These are phyloP conservation scores for Acutogordius australiensis DNA, from an alignment of 2,888 invertebrate species.

Conservation along the genomic window DNA sequence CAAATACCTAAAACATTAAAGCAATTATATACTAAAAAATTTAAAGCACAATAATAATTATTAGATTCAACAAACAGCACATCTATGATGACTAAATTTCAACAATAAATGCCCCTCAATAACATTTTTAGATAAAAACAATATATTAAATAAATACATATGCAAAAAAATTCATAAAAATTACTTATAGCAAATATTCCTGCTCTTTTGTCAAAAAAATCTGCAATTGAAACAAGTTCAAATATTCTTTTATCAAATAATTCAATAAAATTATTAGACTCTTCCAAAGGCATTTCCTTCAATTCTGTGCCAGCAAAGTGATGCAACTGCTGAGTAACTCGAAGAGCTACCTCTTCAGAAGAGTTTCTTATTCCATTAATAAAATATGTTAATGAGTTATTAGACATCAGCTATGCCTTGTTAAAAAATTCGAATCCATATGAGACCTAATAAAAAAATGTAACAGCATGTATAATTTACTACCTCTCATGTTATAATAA, in stretches of 20 bases:
- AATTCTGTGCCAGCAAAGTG: constrained; percentile 60
- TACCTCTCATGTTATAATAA: too few relatives aligned
- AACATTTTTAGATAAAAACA: too few relatives aligned
- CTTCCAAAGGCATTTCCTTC: constrained; percentile 59
- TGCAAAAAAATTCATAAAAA: constrained; percentile 23
- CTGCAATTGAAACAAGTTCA: constrained; percentile 60
- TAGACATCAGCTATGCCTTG: too few relatives aligned
- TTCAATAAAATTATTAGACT: constrained; percentile 60
- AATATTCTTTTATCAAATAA: constrained; percentile 78
- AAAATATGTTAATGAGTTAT: constrained; percentile 24
- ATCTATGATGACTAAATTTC: too few relatives aligned
- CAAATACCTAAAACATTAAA: too few relatives aligned
- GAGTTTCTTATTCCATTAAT: constrained; percentile 59
- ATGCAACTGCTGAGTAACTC: constrained; percentile 58
- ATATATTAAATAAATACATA: constrained; percentile 10
- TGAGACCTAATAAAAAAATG: too few relatives aligned
- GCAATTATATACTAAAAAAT: too few relatives aligned
- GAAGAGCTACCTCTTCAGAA: constrained; percentile 49
- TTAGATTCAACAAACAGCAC: too few relatives aligned
- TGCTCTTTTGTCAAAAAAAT: constrained; percentile 60
- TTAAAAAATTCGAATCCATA: too few relatives aligned
- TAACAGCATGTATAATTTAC: too few relatives aligned
- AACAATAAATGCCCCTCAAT: too few relatives aligned
- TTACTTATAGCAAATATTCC: constrained; percentile 54
- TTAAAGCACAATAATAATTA: too few relatives aligned